Conservation (phyloP, 1,140 invertebrate genomes). For the Colletes latitarsis region DNA sequence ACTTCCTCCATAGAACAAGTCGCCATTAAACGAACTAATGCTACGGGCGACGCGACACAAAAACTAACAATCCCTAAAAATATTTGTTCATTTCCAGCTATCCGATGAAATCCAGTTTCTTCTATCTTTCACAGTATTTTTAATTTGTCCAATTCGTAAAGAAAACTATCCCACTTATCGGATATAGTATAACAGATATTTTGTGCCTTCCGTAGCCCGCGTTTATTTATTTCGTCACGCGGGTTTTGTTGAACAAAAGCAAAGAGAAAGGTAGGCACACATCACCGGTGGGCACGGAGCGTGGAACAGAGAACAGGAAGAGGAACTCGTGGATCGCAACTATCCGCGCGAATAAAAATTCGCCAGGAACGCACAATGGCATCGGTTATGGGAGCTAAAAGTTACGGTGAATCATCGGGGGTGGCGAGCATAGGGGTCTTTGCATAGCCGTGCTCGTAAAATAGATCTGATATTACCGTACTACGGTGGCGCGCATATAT, state of each 20-base stretch:
- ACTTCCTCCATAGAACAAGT: no score
- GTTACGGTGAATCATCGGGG: slow-evolving; percentile 27
- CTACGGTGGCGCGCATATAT: not conserved
- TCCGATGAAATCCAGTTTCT: no score
- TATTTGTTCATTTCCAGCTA: no score
- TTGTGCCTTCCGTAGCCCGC: not conserved
- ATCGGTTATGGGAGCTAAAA: slow-evolving; percentile 14
- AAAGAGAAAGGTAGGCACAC: not conserved
- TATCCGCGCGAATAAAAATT: slow-evolving; percentile 30
- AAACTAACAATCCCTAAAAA: no score
- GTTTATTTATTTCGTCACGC: not conserved
- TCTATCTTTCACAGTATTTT: no score
- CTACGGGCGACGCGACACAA: no score
- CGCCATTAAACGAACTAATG: no score
- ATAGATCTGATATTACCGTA: slow-evolving; percentile 27
- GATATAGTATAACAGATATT: no score
- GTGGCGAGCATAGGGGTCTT: slow-evolving; percentile 16
- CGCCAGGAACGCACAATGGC: not conserved
- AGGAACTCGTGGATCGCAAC: not conserved
- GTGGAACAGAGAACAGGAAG: no score
- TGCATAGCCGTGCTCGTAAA: slow-evolving; percentile 17
- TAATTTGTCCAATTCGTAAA: no score
- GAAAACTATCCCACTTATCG: not conserved
- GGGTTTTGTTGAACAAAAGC: no score
- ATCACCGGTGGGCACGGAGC: no score